phyloP scores from a whole-genome alignment of 2,888 invertebrate genomes.

The Amblyjoppa fuscipennis region DNA sequence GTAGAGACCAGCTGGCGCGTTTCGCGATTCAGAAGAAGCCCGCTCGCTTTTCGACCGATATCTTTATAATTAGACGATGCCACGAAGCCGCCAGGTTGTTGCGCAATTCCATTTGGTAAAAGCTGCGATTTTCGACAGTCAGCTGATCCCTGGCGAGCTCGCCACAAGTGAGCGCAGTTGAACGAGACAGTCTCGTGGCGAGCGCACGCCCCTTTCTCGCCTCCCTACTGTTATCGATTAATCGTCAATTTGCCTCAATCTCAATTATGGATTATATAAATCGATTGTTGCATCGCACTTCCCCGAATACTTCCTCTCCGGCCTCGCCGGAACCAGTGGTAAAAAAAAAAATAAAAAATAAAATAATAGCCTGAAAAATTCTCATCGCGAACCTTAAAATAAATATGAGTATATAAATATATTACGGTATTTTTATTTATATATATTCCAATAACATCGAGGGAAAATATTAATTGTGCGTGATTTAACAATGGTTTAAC shows the following conservation, averaged over 20 bases:
- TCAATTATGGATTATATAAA: constrained; percentile 78
- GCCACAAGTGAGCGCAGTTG: constrained; percentile 52
- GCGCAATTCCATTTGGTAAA: constrained; percentile 76
- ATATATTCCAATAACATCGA: constrained; percentile 11
- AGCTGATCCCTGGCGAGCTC: constrained; percentile 70
- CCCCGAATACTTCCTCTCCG: constrained; percentile 62
- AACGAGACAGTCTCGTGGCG: constrained; percentile 40
- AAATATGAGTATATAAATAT: too few species aligned
- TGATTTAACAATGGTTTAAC: too few species aligned
- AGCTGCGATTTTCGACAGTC: constrained; percentile 68
- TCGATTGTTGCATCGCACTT: constrained; percentile 75
- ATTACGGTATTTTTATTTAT: constrained; percentile 10
- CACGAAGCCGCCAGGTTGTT: constrained; percentile 63
- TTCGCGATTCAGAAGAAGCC: constrained; percentile 51
- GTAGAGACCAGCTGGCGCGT: constrained; percentile 38
- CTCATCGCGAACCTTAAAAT: too few species aligned
- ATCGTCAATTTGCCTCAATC: neutral
- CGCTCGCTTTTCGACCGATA: constrained; percentile 64
- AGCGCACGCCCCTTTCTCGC: constrained; percentile 28
- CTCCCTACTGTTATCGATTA: neutral
- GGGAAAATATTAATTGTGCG: too few species aligned
- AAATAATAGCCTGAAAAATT: neutral
- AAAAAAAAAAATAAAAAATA: constrained; percentile 37
- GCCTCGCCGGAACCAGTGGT: constrained; percentile 72
- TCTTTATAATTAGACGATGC: constrained; percentile 76